Evolutionary conservation across 1,140 invertebrate genomes (phyloP).

Genomic region (Acromyrmex charruanus): DNA sequence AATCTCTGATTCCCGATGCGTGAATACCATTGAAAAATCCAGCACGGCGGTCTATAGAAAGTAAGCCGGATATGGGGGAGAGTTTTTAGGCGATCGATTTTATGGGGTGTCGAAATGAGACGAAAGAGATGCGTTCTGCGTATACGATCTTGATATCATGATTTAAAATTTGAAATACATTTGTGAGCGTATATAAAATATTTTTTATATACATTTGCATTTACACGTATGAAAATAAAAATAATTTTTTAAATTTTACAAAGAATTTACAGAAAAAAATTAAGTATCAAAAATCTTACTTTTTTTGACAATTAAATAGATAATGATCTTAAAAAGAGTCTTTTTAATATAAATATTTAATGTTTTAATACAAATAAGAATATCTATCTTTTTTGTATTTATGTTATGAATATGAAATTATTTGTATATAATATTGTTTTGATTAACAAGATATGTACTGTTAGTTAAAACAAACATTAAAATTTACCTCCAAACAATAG

Average conservation of each 20-base stretch:
- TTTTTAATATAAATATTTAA: background rate
- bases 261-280: background rate
- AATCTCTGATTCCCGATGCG: conserved; percentile 49
- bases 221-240: background rate
- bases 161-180: background rate
- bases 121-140: background rate
- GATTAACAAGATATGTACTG: background rate
- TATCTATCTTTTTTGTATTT: no score
- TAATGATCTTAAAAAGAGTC: background rate
- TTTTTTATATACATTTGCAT: background rate
- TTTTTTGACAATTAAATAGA: background rate
- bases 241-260: background rate
- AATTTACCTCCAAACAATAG: conserved; percentile 20
- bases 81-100: conserved; percentile 43
- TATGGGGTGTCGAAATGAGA: background rate
- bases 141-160: background rate
- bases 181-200: background rate
- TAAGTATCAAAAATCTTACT: background rate
- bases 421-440: background rate
- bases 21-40: conserved; percentile 52
- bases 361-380: conserved; percentile 19
- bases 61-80: background rate
- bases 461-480: background rate
- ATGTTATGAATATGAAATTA: background rate
- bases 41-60: conserved; percentile 28